phyloP scores from a whole-genome alignment of 2,888 invertebrate species.

The Pelosia muscerda region DNA sequence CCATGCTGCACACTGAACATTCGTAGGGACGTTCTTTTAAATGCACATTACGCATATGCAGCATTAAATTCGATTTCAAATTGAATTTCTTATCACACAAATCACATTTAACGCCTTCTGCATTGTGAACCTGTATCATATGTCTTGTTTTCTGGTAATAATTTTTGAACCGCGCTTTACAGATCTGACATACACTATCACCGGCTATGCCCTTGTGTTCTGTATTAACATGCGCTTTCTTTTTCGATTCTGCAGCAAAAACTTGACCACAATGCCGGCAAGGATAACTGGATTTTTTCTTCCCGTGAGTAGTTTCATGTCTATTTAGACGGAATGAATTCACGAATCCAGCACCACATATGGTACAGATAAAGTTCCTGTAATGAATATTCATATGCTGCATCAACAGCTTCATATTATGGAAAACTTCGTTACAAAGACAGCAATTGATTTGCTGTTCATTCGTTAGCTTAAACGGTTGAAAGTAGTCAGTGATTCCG shows the following conservation, averaged over 20 bases:
- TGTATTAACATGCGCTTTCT: constrained; percentile 77
- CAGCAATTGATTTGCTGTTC: constrained; percentile 77
- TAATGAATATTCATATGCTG: constrained; percentile 82
- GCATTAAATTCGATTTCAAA: constrained; percentile 73
- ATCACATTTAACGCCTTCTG: constrained; percentile 78
- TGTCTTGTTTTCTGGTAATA: constrained; percentile 81
- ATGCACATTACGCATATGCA: constrained; percentile 79
- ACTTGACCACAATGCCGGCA: constrained; percentile 75
- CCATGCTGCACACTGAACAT: constrained; percentile 80
- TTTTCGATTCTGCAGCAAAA: constrained; percentile 76
- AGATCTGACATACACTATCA: constrained; percentile 80
- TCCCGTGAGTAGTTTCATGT: constrained; percentile 76
- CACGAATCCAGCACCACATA: constrained; percentile 80
- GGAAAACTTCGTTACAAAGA: constrained; percentile 72
- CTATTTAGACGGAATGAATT: constrained; percentile 74
- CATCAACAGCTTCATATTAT: constrained; percentile 79
- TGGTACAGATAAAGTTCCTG: constrained; percentile 79
- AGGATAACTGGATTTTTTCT: constrained; percentile 75
- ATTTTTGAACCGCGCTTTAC: constrained; percentile 80
- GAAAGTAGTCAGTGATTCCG: constrained; percentile 76
- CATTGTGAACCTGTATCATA: constrained; percentile 80
- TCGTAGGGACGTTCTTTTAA: constrained; percentile 79
- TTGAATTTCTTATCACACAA: constrained; percentile 81
- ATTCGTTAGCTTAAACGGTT: constrained; percentile 73
- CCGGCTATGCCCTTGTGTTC: constrained; percentile 81